A percentile compares a stretch with the other conserved stretches of the same genome.
Conservation (phyloP, 2,113 vertebrate species). For the Trematocara variabile region DNA sequence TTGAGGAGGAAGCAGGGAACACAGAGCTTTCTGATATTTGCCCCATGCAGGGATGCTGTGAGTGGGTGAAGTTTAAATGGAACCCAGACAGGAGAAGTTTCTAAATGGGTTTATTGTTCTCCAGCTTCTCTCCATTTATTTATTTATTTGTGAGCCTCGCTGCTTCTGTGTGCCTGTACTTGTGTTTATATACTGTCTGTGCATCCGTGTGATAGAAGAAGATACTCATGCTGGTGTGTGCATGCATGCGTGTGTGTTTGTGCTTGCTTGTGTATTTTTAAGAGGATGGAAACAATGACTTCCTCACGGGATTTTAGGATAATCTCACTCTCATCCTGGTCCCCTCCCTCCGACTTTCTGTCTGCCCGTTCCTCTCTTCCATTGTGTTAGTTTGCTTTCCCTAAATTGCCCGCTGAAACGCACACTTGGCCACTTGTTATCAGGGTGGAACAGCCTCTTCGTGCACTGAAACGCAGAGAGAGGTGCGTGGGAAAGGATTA, state of each 20-base stretch:
- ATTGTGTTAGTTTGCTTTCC: slow-evolving; percentile 8
- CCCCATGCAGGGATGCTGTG: slow-evolving; percentile 52
- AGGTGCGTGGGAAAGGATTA: neutral
- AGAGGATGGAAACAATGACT: slow-evolving; percentile 36
- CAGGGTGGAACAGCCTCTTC: neutral
- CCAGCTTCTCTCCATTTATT: neutral
- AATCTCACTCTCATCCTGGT: neutral
- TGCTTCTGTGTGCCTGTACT: neutral
- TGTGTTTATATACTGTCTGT: neutral
- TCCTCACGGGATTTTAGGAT: slow-evolving; percentile 37
- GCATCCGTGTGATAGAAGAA: neutral
- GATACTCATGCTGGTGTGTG: neutral
- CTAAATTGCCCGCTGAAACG: neutral
- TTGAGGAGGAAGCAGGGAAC: neutral
- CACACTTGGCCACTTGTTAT: slow-evolving; percentile 18
- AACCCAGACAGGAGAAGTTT: slow-evolving; percentile 26
- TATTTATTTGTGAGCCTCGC: slow-evolving; percentile 20
- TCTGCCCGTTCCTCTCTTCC: neutral
- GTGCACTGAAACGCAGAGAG: neutral
- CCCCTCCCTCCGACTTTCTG: neutral
- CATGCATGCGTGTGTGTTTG: neutral
- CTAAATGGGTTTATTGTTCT: slow-evolving; percentile 60
- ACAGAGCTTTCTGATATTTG: slow-evolving; percentile 30
- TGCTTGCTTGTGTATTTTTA: slow-evolving; percentile 2
- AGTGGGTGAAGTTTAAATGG: slow-evolving; percentile 22